Base-by-base conservation (phyloP, 2,797 vertebrate species). In the Lacerta agilis region DNA sequence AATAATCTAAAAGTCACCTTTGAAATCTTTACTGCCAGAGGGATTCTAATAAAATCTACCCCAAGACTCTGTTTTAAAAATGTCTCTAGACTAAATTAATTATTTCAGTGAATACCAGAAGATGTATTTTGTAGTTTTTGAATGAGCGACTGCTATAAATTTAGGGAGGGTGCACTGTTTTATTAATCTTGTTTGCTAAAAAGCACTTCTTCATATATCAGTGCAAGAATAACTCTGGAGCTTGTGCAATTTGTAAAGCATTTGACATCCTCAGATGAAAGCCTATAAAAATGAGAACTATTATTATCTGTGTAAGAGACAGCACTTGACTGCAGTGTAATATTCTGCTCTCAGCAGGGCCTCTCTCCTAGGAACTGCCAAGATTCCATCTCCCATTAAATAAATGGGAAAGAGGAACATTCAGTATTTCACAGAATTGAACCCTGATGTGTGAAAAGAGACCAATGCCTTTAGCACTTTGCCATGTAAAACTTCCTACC, bases 241-340 rank as follows among this genome's bases (percentile, higher is more conserved):
- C 66, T 91, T 78, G 49, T 81, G 83, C 86, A 94, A 94, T 94
- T 83, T 86, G 87, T 79, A 89, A 90, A 15, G 36, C 76, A 38
- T 91, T 93, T 90, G 87, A 93, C 90, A 93, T 91, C 33, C 79
- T 92, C 86, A 93, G 76, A 94, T 91, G 64, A 93, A 94, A 91
- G 90, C 1, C 9, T 87, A 38, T 87, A 90, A 90, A 91, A 94
- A 92, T 85, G 80, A 87, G 90, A 95, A 90, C 83, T 88, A 58
- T 92, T 93, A 92, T 93, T 95, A 89, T 91, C 90, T 87, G 55
- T 87, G 81, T 33, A 92, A 86, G 85, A 93, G 86, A 61, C 83
- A 93, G 82, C 85, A 86, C 86, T 71, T 81, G 83, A 85, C 81
- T 91, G 49, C 29, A 38, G n/a, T 82, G 64, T 82, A 94, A 92